Conservation (phyloP, 2,888 invertebrate species). For the Yponomeuta evonymella region DNA sequence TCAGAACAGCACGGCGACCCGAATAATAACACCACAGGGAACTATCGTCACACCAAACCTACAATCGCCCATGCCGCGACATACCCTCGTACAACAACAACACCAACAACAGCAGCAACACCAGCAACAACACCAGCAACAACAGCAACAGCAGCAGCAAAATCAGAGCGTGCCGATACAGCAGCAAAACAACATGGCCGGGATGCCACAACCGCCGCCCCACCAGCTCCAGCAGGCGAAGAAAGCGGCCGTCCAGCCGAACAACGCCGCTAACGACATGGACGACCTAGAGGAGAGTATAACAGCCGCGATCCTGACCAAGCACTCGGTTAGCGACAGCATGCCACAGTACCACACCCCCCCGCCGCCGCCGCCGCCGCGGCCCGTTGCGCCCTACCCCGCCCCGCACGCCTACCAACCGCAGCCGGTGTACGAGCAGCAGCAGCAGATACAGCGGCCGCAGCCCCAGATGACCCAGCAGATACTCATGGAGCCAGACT, state of each 20-base stretch:
- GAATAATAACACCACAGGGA: conserved; percentile 63
- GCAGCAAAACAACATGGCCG: conserved; percentile 40
- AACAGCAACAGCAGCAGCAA: conserved; percentile 28
- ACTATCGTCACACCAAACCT: conserved; percentile 59
- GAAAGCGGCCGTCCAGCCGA: conserved; percentile 57
- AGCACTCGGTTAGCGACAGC: conserved; percentile 48
- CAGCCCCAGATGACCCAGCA: conserved; percentile 21
- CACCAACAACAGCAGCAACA: not conserved
- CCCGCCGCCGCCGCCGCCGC: conserved; percentile 32
- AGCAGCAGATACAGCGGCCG: conserved; percentile 38
- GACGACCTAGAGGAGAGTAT: conserved; percentile 74
- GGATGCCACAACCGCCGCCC: conserved; percentile 43
- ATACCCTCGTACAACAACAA: conserved; percentile 27
- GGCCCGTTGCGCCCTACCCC: conserved; percentile 22
- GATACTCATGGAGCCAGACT: conserved; percentile 52
- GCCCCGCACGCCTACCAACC: conserved; percentile 28
- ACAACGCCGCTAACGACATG: conserved; percentile 66
- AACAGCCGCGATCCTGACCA: conserved; percentile 67
- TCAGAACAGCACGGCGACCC: conserved; percentile 39
- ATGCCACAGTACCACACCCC: conserved; percentile 49
- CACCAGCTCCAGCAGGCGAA: conserved; percentile 36
- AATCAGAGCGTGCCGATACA: conserved; percentile 50
- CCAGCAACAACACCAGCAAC: not conserved
- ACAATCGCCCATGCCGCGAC: conserved; percentile 42
- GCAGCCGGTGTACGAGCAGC: conserved; percentile 40